Conservation (phyloP, 1,140 invertebrate species). For the Tribolium castaneum region DNA sequence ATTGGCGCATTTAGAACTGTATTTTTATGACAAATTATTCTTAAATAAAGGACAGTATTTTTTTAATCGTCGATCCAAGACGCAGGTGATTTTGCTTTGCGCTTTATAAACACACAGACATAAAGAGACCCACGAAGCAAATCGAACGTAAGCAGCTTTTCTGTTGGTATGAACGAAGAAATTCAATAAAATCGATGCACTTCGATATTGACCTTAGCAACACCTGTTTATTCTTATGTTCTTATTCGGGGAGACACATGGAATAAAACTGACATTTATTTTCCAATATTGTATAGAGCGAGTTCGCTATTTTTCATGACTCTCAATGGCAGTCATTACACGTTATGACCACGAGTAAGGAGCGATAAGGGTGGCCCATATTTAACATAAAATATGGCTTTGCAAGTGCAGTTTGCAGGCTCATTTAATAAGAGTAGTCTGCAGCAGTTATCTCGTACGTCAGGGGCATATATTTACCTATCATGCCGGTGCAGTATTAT, state of each 20-base stretch:
- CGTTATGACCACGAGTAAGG: not conserved
- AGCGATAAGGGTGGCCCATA: not conserved
- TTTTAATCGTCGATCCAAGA: too few relatives aligned
- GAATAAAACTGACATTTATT: not conserved
- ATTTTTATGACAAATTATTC: too few relatives aligned
- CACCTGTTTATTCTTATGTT: not conserved
- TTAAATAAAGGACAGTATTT: too few relatives aligned
- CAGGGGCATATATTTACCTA: slow-evolving; percentile 41
- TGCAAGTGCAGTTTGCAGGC: slow-evolving; percentile 2
- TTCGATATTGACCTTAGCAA: not conserved
- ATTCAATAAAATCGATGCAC: not conserved
- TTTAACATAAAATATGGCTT: slow-evolving; percentile 3
- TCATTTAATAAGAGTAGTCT: slow-evolving; percentile 38
- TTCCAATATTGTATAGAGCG: not conserved
- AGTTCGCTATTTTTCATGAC: not conserved
- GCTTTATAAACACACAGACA: not conserved
- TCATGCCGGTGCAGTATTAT: slow-evolving; percentile 48
- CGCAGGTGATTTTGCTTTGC: not conserved
- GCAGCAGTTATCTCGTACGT: slow-evolving; percentile 48
- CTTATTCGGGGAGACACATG: not conserved
- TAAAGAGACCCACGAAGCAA: not conserved
- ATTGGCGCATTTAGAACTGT: too few relatives aligned
- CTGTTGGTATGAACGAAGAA: not conserved
- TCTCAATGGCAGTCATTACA: not conserved
- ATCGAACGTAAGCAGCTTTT: not conserved